Percentiles rank a stretch among this genome's conserved stretches.
These are phyloP conservation scores for Oscheius sp. DNA, from an alignment of 2,888 invertebrate genomes.

Conservation along the genomic window DNA sequence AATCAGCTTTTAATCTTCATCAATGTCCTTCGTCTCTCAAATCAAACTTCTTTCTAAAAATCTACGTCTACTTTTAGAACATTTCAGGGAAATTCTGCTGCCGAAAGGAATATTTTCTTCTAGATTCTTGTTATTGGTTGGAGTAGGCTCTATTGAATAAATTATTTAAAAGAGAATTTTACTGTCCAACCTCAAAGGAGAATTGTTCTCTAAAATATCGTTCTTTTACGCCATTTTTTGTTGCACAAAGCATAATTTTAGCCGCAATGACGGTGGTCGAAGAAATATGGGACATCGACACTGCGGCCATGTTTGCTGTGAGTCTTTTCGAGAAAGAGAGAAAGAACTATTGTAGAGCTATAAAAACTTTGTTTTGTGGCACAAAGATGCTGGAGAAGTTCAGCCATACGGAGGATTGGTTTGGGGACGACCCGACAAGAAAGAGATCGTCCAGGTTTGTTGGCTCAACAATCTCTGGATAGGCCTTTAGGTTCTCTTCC, in stretches of 20 bases:
- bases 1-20: no score
- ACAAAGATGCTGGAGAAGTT: constrained; percentile 20
- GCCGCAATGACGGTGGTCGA: constrained; percentile 16
- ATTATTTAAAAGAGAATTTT: no score
- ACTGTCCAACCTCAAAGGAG: no score
- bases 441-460: constrained; percentile 23
- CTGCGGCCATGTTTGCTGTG: constrained; percentile 51
- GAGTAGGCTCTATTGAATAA: no score
- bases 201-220: no score
- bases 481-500: constrained; percentile 40
- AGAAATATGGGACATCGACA: constrained; percentile 52
- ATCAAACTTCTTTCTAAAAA: no score
- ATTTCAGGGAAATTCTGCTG: no score
- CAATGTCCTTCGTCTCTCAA: no score
- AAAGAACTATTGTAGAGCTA: constrained; percentile 34
- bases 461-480: not conserved
- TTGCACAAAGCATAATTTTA: not conserved
- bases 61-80: no score
- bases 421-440: constrained; percentile 27
- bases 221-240: no score
- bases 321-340: not conserved
- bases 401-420: constrained; percentile 30
- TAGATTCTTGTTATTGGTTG: no score
- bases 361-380: constrained; percentile 35
- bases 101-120: no score